Percentiles rank a stretch among this genome's conserved stretches.
Conservation (phyloP, 35 echinoderm and acorn worm genomes). For the Apostichopus parvimensis region DNA sequence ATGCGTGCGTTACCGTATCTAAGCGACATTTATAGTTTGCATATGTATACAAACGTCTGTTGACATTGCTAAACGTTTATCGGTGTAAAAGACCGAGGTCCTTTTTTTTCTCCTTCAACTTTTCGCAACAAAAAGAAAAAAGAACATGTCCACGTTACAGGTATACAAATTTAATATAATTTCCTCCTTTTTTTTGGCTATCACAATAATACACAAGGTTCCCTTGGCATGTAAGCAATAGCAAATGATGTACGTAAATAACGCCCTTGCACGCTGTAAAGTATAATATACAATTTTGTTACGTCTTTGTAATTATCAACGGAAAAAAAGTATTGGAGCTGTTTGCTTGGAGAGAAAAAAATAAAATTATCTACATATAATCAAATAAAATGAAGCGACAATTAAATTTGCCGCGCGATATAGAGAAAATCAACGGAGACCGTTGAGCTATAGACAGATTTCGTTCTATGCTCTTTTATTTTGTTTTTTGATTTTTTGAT, state of each 20-base stretch:
- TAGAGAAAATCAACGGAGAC: neutral
- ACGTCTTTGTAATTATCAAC: conserved; percentile 34
- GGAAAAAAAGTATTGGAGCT: conserved; percentile 6
- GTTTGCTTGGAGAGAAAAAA: conserved; percentile 30
- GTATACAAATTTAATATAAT: too few species aligned
- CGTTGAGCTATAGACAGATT: neutral
- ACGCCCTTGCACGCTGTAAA: neutral
- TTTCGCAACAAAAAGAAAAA: too few species aligned
- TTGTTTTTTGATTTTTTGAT: neutral
- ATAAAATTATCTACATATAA: conserved; percentile 53
- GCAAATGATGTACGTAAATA: conserved; percentile 13
- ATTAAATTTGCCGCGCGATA: conserved; percentile 40
- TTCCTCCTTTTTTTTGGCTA: too few species aligned
- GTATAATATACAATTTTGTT: conserved; percentile 2
- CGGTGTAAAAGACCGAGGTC: too few species aligned
- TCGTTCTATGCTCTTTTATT: neutral
- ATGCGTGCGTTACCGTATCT: too few species aligned
- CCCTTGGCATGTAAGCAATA: neutral
- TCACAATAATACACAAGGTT: too few species aligned
- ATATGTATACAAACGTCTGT: too few species aligned
- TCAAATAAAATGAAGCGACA: conserved; percentile 30
- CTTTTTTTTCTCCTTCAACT: too few species aligned
- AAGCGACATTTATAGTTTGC: too few species aligned
- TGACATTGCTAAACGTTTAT: too few species aligned
- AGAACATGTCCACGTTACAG: neutral